Conservation (phyloP, 2,888 invertebrate species). For the Frankliniella intonsa region DNA sequence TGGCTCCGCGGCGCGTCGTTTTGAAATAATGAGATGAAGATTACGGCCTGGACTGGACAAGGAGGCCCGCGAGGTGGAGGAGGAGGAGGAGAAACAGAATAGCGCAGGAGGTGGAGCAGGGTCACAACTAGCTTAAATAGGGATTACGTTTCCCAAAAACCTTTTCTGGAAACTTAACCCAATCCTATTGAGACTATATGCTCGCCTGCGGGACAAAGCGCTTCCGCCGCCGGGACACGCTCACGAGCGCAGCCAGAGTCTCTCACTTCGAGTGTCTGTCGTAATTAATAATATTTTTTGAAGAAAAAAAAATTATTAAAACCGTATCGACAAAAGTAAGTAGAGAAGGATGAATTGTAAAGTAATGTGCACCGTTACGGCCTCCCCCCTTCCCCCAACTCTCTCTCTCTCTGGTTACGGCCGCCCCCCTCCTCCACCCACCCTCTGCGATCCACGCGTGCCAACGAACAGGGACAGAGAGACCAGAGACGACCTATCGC, state of each 20-base stretch:
- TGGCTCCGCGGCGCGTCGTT: conserved; percentile 14
- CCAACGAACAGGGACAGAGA: background rate
- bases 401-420: background rate
- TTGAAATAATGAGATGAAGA: conserved; percentile 21
- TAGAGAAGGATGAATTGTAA: no score
- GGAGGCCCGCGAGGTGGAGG: background rate
- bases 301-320: no score
- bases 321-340: no score
- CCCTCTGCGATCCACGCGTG: background rate
- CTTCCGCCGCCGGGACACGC: no score
- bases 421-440: background rate
- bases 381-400: no score
- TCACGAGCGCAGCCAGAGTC: no score
- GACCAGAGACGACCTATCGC: background rate
- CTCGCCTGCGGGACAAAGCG: no score
- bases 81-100: background rate
- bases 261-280: no score
- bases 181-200: background rate
- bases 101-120: background rate
- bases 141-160: conserved; percentile 11
- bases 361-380: no score
- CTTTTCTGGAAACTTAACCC: conserved; percentile 6
- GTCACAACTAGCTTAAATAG: background rate
- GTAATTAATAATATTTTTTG: no score
- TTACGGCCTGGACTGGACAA: background rate